Evolutionary conservation across 2,888 invertebrate species (phyloP), one percentile per base, ranked within the genome.

Genomic region (Aproaerema taeniolella): DNA sequence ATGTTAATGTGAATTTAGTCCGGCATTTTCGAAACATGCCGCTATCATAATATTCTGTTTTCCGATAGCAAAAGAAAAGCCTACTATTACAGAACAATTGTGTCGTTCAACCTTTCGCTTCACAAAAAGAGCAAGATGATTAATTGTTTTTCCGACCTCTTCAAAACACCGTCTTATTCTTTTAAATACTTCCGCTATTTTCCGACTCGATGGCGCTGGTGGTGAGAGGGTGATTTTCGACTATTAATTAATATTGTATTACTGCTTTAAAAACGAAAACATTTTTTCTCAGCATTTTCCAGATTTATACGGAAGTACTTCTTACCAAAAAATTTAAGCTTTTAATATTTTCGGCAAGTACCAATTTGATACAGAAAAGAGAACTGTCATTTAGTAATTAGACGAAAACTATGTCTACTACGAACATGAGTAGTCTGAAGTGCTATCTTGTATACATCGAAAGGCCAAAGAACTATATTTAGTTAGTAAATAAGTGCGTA

Each of bases 141-240:
- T 83, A 86, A 86, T 86, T 81, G 79, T 81, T 81, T 72, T 67
- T 64, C 67, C 78, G 75, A 81, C 82, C 83, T 82, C 82, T 82
- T 83, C 77, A 81, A 83, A 86, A 86, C 76, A 83, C 71, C 70
- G 81, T 71, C 74, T 79, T 78, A 76, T 81, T 78, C 80, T 78
- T 79, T 74, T 81, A 80, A 85, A 80, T 66, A 83, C 82, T 81
- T 85, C 83, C 85, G 80, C 71, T 80, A 85, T 86, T 86, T 86
- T 86, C 82, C 82, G 70, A 76, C 71, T 75, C 81, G 76, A 75
- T 80, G 79, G 68, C 74, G 76, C 74, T 80, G 79, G 68, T 74
- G 72, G 66, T 70, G 71, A 76, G 79, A 72, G 71, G 74, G 74
- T 68, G 71, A 68, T 76, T 77, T 78, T 71, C 65, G 69, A 66